Percentiles rank a stretch among this genome's conserved stretches.
Evolutionary conservation across 1,140 invertebrate species (phyloP).

Genomic region (Aphis gossypii): DNA sequence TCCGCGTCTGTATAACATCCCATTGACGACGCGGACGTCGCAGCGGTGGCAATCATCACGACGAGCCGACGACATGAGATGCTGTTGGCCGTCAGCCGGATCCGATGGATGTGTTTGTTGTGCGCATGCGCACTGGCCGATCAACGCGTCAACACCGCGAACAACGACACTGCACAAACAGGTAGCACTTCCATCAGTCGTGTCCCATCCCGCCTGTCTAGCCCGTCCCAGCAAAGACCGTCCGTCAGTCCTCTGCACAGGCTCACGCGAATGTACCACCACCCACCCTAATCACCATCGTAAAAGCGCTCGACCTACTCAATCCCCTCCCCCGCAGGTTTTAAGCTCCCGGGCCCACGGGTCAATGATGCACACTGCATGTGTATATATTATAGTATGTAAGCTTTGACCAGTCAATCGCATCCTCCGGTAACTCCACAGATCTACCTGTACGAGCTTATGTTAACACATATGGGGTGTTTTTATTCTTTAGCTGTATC

Average conservation of each 20-base stretch:
- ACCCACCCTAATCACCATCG: not conserved
- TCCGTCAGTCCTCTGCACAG: not conserved
- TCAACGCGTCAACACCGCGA: conserved; percentile 8
- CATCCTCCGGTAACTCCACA: not conserved
- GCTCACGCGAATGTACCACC: not conserved
- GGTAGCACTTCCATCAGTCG: conserved; percentile 39
- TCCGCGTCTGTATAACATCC: not conserved
- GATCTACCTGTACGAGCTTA: conserved; percentile 7
- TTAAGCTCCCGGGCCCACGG: not conserved
- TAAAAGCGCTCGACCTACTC: not conserved
- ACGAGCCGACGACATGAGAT: conserved; percentile 54
- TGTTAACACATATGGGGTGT: not conserved
- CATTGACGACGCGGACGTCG: conserved; percentile 1
- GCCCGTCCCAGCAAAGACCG: not conserved
- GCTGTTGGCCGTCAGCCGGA: conserved; percentile 53
- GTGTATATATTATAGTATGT: conserved; percentile 7
- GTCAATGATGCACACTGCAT: not conserved
- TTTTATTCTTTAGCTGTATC: not conserved
- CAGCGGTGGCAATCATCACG: not conserved
- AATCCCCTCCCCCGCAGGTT: not conserved
- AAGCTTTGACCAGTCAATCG: not conserved
- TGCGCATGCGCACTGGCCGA: conserved; percentile 54
- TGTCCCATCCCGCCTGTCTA: not conserved
- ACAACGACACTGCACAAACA: conserved; percentile 49
- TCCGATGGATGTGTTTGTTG: conserved; percentile 54